These are phyloP conservation scores for Lethenteron reissneri DNA, from an alignment of 2,113 vertebrate species.

Conservation along the genomic window DNA sequence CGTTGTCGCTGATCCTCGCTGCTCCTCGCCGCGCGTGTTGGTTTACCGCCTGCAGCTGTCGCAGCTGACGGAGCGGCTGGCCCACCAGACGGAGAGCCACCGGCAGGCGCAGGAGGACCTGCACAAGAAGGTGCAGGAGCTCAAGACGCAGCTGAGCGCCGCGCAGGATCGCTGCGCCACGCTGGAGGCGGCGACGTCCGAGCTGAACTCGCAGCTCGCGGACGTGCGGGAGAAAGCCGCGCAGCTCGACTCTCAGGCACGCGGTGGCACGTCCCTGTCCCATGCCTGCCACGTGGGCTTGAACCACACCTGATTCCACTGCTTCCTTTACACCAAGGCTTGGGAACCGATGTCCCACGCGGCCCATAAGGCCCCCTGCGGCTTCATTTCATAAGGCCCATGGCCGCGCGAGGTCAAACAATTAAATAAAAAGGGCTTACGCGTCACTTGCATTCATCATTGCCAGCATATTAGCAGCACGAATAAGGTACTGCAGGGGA, in stretches of 20 bases:
- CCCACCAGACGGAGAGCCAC: constrained; percentile 83
- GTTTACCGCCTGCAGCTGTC: constrained; percentile 33
- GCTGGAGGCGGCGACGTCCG: constrained; percentile 41
- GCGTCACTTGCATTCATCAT: too few species aligned
- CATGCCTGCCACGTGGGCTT: neutral
- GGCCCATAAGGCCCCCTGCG: too few species aligned
- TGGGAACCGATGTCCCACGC: too few species aligned
- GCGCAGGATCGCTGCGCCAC: constrained; percentile 63
- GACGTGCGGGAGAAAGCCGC: constrained; percentile 71
- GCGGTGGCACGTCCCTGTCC: neutral
- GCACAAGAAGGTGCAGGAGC: constrained; percentile 83
- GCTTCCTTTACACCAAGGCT: neutral
- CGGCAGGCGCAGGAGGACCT: constrained; percentile 91
- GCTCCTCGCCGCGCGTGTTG: neutral
- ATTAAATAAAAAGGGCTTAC: too few species aligned
- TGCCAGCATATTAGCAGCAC: too few species aligned
- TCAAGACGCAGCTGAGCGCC: constrained; percentile 57
- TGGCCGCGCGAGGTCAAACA: too few species aligned
- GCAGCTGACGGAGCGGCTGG: constrained; percentile 63
- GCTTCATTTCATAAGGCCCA: too few species aligned
- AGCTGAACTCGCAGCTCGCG: constrained; percentile 49
- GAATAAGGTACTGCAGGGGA: too few species aligned
- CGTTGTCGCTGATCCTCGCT: too few species aligned
- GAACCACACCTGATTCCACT: neutral
- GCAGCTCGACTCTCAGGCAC: constrained; percentile 77